A percentile compares a stretch with the other conserved stretches of the same genome.
These are phyloP conservation scores for Leptinotarsa undecemlineata DNA, from an alignment of 1,140 invertebrate genomes.

Conservation along the genomic window DNA sequence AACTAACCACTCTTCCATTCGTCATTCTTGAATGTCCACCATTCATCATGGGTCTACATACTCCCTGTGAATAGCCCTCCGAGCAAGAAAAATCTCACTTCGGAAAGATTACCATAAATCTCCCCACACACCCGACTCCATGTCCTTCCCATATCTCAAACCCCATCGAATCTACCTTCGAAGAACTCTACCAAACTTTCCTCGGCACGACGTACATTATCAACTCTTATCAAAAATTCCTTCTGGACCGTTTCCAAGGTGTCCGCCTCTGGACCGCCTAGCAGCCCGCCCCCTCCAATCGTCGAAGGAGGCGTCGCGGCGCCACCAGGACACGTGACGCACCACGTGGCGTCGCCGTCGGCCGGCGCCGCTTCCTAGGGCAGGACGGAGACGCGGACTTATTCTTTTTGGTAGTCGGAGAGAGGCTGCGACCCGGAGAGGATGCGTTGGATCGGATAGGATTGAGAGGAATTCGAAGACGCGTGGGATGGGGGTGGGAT, in stretches of 20 bases:
- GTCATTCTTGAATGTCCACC: too few species aligned
- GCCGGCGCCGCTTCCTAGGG: slow-evolving; percentile 41
- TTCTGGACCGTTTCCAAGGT: slow-evolving; percentile 41
- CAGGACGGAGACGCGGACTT: slow-evolving; percentile 27
- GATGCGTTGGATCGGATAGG: slow-evolving; percentile 9
- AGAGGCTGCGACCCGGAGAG: slow-evolving; percentile 20
- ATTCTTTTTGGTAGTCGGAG: slow-evolving; percentile 27
- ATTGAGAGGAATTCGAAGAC: slow-evolving; percentile 19
- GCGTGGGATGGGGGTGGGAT: background rate
- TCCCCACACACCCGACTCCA: background rate
- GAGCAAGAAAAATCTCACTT: too few species aligned
- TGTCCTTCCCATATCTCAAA: background rate
- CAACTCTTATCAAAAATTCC: slow-evolving; percentile 41
- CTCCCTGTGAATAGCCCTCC: too few species aligned
- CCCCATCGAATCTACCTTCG: slow-evolving; percentile 1
- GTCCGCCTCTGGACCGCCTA: slow-evolving; percentile 44
- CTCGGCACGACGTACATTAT: slow-evolving; percentile 11
- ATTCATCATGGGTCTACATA: too few species aligned
- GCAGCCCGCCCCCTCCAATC: slow-evolving; percentile 48
- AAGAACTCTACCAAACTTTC: slow-evolving; percentile 7
- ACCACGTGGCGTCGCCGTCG: slow-evolving; percentile 39
- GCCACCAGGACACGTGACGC: slow-evolving; percentile 49
- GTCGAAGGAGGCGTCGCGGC: slow-evolving; percentile 48
- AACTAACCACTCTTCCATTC: too few species aligned
- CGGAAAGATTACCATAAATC: too few species aligned